These are phyloP conservation scores for Xerus rutilus DNA, from an alignment of 2,797 vertebrate species.

Conservation along the genomic window DNA sequence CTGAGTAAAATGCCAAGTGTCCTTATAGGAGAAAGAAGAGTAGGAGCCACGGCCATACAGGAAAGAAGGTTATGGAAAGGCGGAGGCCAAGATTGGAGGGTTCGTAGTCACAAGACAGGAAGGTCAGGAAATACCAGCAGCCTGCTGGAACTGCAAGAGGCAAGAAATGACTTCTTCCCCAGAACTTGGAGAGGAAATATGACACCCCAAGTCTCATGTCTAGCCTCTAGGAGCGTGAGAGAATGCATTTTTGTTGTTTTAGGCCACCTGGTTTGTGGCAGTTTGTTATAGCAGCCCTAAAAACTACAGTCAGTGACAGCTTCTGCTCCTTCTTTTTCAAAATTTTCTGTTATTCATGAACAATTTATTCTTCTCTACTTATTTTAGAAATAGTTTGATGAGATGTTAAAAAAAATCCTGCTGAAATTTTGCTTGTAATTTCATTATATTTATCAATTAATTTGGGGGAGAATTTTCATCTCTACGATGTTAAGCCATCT, in stretches of 20 bases:
- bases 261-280: neutral
- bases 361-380: neutral
- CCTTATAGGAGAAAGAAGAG: neutral
- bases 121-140: neutral
- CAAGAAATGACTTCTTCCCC: neutral
- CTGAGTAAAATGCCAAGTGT: neutral
- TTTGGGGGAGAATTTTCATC: neutral
- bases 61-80: neutral
- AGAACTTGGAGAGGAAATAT: neutral
- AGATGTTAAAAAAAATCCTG: constrained; percentile 39
- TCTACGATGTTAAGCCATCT: neutral
- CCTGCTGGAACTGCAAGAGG: neutral
- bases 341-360: constrained; percentile 8
- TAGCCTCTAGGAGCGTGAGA: neutral
- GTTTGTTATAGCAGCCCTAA: neutral
- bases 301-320: neutral
- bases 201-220: neutral
- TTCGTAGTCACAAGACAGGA: neutral
- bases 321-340: neutral
- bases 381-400: constrained; percentile 37
- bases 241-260: neutral
- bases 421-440: constrained; percentile 43
- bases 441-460: constrained; percentile 17
- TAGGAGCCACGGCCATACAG: neutral
- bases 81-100: neutral